A percentile compares a stretch with the other conserved stretches of the same genome.
Evolutionary conservation across 2,797 vertebrate genomes (phyloP).

Genomic region (Meriones psammophilus): DNA sequence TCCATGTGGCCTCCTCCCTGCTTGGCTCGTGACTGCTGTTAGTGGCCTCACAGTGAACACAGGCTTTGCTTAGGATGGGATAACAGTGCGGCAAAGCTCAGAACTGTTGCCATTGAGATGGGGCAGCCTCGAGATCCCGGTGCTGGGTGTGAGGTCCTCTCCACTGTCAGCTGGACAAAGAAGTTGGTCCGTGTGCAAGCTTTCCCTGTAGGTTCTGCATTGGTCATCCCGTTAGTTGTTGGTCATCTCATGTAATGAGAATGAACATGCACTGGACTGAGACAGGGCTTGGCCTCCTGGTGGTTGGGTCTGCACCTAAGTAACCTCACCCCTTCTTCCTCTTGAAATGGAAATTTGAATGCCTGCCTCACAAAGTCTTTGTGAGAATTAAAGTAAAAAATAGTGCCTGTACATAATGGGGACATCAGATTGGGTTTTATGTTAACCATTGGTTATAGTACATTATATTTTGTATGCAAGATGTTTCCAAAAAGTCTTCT

Average conservation of each 20-base stretch:
- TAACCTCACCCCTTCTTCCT: background rate
- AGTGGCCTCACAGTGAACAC: background rate
- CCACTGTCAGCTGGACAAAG: background rate
- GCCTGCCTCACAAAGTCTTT: background rate
- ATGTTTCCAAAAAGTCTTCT: constrained; percentile 99
- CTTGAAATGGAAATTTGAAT: background rate
- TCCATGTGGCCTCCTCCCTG: constrained; percentile 48
- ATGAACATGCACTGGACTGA: background rate
- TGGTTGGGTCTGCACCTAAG: background rate
- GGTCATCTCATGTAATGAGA: rapidly evolving
- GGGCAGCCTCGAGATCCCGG: background rate
- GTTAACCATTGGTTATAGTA: constrained; percentile 99
- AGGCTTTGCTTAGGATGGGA: constrained; percentile 27
- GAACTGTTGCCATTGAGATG: background rate
- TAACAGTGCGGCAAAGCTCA: background rate
- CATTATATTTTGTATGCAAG: constrained; percentile 99
- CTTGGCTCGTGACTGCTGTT: background rate
- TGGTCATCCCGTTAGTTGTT: background rate
- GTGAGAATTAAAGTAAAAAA: constrained; percentile 31
- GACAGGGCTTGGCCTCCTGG: background rate
- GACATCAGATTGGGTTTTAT: constrained; percentile 96
- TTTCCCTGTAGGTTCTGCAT: background rate
- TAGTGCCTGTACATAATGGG: constrained; percentile 98
- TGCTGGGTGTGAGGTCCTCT: background rate
- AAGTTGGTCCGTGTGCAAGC: background rate